Evolutionary conservation across 2,113 vertebrate genomes (phyloP).

Genomic region (Arizona elegans): DNA sequence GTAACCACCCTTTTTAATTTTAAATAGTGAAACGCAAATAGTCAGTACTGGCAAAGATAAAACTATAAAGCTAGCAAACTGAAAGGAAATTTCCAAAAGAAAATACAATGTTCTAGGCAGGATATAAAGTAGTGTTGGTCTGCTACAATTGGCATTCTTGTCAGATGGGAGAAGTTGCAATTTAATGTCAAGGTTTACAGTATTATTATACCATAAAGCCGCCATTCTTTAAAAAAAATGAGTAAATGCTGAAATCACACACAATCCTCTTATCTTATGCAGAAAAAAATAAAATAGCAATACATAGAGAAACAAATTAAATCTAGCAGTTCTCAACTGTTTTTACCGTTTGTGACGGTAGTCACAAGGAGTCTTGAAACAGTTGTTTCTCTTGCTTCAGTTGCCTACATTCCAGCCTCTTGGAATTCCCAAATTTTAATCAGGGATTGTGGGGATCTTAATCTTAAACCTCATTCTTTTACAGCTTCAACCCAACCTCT

Average conservation of each 20-base stretch:
- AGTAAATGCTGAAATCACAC: neutral
- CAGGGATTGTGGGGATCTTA: neutral
- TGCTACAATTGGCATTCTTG: neutral
- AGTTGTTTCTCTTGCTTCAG: neutral
- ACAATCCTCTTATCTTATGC: neutral
- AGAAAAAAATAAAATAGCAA: neutral
- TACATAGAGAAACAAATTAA: neutral
- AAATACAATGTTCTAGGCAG: neutral
- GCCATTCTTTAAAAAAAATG: neutral
- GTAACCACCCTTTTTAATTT: neutral
- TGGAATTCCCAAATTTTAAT: neutral
- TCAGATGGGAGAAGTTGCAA: neutral
- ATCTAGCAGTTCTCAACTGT: neutral
- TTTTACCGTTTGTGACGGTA: neutral
- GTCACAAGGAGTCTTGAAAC: neutral
- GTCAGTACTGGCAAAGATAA: neutral
- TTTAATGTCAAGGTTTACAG: neutral
- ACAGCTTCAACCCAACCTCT: neutral
- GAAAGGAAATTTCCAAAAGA: neutral
- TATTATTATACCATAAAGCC: neutral
- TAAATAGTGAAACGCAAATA: neutral
- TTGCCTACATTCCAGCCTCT: neutral
- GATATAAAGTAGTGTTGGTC: neutral
- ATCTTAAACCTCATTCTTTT: neutral
- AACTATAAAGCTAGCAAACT: neutral